A percentile compares a stretch with the other conserved stretches of the same genome.
phyloP scores from a whole-genome alignment of 2,797 vertebrate species.

The Alauda arvensis region DNA sequence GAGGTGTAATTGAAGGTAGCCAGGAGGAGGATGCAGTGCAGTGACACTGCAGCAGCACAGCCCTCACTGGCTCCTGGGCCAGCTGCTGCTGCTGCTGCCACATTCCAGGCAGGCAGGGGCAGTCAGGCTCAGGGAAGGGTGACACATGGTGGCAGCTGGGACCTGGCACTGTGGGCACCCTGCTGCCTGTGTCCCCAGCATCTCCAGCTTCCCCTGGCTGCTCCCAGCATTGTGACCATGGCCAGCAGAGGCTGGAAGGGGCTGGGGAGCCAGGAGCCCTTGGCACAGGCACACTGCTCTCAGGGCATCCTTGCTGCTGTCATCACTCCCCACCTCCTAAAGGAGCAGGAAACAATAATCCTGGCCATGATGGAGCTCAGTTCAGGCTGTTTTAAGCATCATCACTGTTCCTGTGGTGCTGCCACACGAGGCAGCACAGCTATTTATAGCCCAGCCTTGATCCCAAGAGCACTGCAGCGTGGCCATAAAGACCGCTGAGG shows the following conservation, averaged over 20 bases:
- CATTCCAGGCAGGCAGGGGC: neutral
- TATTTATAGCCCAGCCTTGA: neutral
- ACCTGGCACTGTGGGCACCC: neutral
- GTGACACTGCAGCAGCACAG: neutral
- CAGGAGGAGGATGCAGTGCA: neutral
- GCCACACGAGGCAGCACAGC: neutral
- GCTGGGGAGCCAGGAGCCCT: neutral
- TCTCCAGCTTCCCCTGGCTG: neutral
- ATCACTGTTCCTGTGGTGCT: neutral
- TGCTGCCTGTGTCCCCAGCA: neutral
- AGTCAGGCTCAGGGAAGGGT: neutral
- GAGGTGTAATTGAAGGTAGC: accelerated
- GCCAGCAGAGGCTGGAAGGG: neutral
- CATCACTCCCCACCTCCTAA: neutral
- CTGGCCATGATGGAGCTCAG: neutral
- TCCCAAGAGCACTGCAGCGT: neutral
- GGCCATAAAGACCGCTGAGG: neutral
- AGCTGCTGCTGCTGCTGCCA: neutral
- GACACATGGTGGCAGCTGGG: neutral
- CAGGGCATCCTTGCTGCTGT: neutral
- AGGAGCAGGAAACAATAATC: neutral
- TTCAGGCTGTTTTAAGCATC: neutral
- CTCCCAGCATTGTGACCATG: neutral
- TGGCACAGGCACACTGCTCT: neutral
- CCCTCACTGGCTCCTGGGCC: neutral